These are phyloP conservation scores for Tyrannus savana DNA, from an alignment of 2,113 vertebrate genomes.

Conservation along the genomic window DNA sequence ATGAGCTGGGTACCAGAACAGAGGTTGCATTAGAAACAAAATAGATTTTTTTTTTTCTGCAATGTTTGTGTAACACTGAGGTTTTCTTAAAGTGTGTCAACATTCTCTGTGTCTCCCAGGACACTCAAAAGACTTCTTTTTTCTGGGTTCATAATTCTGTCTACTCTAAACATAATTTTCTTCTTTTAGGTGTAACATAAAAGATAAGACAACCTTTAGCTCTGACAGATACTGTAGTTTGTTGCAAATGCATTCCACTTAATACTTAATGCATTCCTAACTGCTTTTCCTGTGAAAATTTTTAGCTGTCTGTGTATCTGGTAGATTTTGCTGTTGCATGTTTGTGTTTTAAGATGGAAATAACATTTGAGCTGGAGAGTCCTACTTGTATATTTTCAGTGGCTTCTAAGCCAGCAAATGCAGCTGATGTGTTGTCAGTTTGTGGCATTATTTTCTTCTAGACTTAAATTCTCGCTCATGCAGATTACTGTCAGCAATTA, in stretches of 20 bases:
- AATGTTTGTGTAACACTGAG: not conserved
- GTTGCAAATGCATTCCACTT: not conserved
- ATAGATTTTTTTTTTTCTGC: not conserved
- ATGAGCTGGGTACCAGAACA: not conserved
- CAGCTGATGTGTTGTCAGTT: not conserved
- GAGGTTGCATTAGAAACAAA: not conserved
- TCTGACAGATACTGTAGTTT: not conserved
- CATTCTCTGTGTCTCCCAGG: not conserved
- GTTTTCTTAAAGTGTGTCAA: not conserved
- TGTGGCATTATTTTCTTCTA: conserved; percentile 1
- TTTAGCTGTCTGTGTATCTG: not conserved
- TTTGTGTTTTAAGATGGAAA: not conserved
- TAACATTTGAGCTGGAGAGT: not conserved
- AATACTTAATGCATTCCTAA: not conserved
- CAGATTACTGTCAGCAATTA: not conserved
- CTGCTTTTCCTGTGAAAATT: not conserved
- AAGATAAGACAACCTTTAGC: not conserved
- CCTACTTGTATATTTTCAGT: not conserved
- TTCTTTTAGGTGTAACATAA: not conserved
- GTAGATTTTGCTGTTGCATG: not conserved
- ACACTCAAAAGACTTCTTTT: not conserved
- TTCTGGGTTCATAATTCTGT: not conserved
- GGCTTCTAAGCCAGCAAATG: not conserved
- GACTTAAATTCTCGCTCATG: not conserved
- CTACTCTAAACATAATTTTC: not conserved